Percentiles rank a stretch among this genome's conserved stretches.
These are phyloP conservation scores for Hecatera dysodea DNA, from an alignment of 2,888 invertebrate genomes.

Conservation along the genomic window DNA sequence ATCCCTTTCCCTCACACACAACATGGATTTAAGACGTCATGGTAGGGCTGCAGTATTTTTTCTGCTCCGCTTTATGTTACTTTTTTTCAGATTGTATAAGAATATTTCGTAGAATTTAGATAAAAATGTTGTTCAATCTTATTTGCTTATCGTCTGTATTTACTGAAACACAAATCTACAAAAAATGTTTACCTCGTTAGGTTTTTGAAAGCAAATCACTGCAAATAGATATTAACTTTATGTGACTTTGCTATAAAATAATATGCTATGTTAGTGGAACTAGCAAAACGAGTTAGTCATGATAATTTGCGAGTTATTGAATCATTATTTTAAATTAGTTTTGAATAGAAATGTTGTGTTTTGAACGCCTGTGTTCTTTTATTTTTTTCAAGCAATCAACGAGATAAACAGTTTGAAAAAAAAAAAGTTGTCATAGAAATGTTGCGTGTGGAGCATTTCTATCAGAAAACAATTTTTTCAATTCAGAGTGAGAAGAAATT, in stretches of 20 bases:
- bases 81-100: background rate
- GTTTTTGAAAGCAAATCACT: background rate
- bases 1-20: too few species aligned
- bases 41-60: background rate
- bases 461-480: too few species aligned
- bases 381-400: too few species aligned
- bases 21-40: too few species aligned
- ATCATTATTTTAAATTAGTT: slow-evolving; percentile 5
- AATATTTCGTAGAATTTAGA: background rate
- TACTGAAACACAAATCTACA: slow-evolving; percentile 12
- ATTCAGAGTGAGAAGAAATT: too few species aligned
- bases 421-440: too few species aligned
- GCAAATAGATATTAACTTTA: background rate
- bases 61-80: background rate
- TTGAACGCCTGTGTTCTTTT: too few species aligned
- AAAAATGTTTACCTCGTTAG: slow-evolving; percentile 6
- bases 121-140: background rate
- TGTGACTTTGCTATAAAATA: background rate
- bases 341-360: background rate
- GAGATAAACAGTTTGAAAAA: too few species aligned
- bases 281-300: background rate
- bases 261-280: background rate
- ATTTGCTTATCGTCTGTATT: slow-evolving; percentile 35
- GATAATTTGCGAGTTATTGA: background rate
- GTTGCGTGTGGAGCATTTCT: too few species aligned